These are phyloP conservation scores for Hippocampus kuda DNA, from an alignment of 2,797 vertebrate genomes.

Conservation along the genomic window DNA sequence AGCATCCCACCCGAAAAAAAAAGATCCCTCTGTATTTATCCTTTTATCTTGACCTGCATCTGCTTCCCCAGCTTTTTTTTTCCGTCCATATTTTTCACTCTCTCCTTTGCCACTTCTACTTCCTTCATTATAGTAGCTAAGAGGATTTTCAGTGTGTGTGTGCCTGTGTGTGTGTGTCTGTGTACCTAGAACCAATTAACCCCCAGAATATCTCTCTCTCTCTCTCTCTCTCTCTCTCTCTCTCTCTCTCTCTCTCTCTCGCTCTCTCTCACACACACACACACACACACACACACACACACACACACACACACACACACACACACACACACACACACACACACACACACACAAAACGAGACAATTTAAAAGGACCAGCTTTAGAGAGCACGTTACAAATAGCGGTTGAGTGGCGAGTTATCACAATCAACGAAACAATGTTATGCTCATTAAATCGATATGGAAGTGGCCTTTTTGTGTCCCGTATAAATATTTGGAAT, in stretches of 20 bases:
- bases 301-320: conserved; percentile 3
- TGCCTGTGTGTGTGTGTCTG: conserved; percentile 22
- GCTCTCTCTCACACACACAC: no score
- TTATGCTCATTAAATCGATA: conserved; percentile 20
- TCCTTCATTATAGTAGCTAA: conserved; percentile 63
- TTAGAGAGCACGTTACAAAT: conserved; percentile 26
- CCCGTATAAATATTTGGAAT: background rate
- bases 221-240: conserved; percentile 45
- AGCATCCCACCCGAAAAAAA: conserved; percentile 27
- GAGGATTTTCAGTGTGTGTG: conserved; percentile 55
- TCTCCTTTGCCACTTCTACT: conserved; percentile 25
- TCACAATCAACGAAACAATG: conserved; percentile 1
- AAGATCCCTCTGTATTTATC: conserved; percentile 39
- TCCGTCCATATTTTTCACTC: conserved; percentile 19
- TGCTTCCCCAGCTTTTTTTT: conserved; percentile 18
- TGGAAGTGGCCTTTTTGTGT: conserved; percentile 15
- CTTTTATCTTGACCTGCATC: conserved; percentile 58
- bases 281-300: conserved; percentile 7
- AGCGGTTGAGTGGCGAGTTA: conserved; percentile 30
- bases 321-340: conserved; percentile 7
- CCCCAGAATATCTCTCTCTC: conserved; percentile 48
- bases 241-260: conserved; percentile 8
- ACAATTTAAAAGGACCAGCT: conserved; percentile 42
- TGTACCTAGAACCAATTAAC: conserved; percentile 63
- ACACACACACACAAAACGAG: conserved; percentile 35